Base-by-base conservation (phyloP, 2,113 vertebrate species). In the Piliocolobus tephrosceles region DNA sequence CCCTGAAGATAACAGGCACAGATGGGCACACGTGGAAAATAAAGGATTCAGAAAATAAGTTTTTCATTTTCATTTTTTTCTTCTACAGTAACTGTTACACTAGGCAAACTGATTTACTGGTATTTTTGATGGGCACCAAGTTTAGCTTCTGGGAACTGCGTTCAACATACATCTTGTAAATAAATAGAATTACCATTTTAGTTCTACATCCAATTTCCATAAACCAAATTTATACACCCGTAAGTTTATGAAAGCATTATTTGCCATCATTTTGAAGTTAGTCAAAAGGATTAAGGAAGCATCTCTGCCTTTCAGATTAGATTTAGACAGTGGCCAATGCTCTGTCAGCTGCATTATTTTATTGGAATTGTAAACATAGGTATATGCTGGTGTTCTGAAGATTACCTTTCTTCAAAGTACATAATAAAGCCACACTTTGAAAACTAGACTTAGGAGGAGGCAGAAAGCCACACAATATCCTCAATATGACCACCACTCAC, bases 111-210 rank as follows among this genome's bases (percentile, higher is more conserved):
- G 75, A 91, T 89, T 97, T 86, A 87, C 43, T 61, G 50, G 87
- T 93, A 47, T 72, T 93, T 89, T 93, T 83, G n/a, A 95, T 96
- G 45, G 38, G 23, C 20, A 47, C 64, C 27, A 82, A 68, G 45
- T 66, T 95, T 86, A 89, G 68, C 18, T 40, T 61, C 43, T 88
- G 80, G 90, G 32, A 92, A 87, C 27, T 90, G 3, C 61, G 83
- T 89, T 75, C 35, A 76, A 61, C 27, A 93, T 86, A 84, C 40
- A 43, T 50, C 82, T 89, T 73, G 43, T 78, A 73, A 89, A 93
- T 80, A 87, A 83, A 91, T 84, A 57, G 90, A 97, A 95, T 97
- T 30, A 61, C 55, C 57, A 68, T 57, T 90, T 83, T 80, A 88
- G 66, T 75, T 95, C 82, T 95, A 86, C 30, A 86, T 18, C 13